Base-by-base conservation (phyloP, 1,140 invertebrate species). In the Zaprionus ornatus region DNA sequence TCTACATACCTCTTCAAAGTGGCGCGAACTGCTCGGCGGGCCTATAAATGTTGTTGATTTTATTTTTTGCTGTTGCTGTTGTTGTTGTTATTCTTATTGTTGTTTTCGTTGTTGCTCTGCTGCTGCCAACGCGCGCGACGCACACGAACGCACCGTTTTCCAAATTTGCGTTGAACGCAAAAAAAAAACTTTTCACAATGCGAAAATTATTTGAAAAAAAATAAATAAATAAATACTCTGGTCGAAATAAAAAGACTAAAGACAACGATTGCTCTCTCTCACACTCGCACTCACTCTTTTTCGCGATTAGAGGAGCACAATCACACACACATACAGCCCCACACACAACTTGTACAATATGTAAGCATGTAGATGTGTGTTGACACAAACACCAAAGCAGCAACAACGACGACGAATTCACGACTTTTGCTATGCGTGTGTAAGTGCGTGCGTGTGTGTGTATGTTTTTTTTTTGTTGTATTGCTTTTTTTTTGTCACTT, bases 121-220 rank as follows among this genome's bases (percentile, higher is more conserved):
- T 72, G 40, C 69, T 84, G 77, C 73, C 67, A 72, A 71, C 32
- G 62, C 68, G 56, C 60, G 54, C 56, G 48, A 77, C 69, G 62
- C 63, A 75, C 73, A 75, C 73, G 32, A 69, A 70, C 73, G 66
- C 61, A 76, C 55, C 42, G 35, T 72, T 72, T 73, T 72, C 74
- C 69, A 66, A 66, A 70, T 37, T 70, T 59, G 25, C 27, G 42
- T 50, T 63, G 25, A 56, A 37, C 35, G 32, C 35, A 69, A 81
- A 72, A 72, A 74, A 83, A 79, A 77, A 83, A 69, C 68, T 71
- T 84, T 87, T 78, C 82, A 87, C 83, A 75, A 87, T 87, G 69
- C 74, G 37, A 76, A 76, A 72, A 72, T 66, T 76, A 76, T 66
- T 61, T 45, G 54, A 56, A 78, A 72, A 66, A 74, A 78, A 80